Base-by-base conservation (phyloP, 2,113 vertebrate genomes). In the Chaetodon auriga region DNA sequence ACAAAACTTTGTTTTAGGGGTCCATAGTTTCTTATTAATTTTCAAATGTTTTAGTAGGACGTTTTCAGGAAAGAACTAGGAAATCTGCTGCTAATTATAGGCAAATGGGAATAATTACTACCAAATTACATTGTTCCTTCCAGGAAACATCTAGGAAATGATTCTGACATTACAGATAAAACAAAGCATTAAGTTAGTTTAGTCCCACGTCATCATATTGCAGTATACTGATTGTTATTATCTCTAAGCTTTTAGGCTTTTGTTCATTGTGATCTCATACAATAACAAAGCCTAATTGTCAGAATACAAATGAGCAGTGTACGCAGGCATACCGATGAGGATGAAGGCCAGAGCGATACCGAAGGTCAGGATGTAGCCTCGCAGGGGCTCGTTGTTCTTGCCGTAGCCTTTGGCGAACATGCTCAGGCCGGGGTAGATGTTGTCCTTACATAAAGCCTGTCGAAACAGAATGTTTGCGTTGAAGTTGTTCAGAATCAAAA, bases 361-460 rank as follows among this genome's bases (percentile, higher is more conserved):
- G 69, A 99, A 99, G 62, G 98, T 99, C 69, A 99, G 95, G 87
- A 99, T 93, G 90, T 99, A 99, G 75, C 98, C 98, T 91, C 97
- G 95, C 54, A 99, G 95, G 51, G 98, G 98, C 83, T 99, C 98
- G 36, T 99, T 99, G 94, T 99, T 99, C 91, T 99, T 99, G 82
- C 98, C 98, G 46, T 99, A 99, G 72, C 98, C 98, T 95, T 98
- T 98, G 75, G 96, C 97, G 87, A 99, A 99, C 91, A 97, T 95
- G 66, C 93, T 90, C 86, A 99, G 96, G 83, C 96, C 97, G 16
- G 98, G 98, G 89, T 99, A 99, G 92, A 99, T 99, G 88, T 97
- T 99, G 93, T 99, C 98, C 80, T 99, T 99, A 91, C 98, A 99
- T 49, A 99, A 91, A 86, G 98, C 98, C 98, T 99, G 89, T 13